Percentiles rank a stretch among this genome's conserved stretches.
Conservation (phyloP, 2,113 vertebrate species). For the Jaculus jaculus region DNA sequence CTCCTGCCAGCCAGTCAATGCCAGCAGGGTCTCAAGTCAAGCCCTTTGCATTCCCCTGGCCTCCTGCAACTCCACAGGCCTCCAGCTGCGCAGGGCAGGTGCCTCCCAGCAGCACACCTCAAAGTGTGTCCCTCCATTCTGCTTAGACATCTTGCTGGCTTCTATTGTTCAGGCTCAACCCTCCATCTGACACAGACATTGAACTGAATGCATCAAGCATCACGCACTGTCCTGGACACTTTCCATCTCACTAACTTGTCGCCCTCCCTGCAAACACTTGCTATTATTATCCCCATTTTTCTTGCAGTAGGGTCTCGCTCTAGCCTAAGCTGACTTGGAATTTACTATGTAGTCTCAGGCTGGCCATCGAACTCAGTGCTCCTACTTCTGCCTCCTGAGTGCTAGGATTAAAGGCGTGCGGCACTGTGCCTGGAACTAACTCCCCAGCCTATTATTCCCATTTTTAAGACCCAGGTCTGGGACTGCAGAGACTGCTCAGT, state of each 20-base stretch:
- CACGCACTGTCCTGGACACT: not conserved
- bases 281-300: not conserved
- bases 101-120: not conserved
- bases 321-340: too few relatives aligned
- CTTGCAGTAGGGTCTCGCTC: not conserved
- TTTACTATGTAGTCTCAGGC: too few relatives aligned
- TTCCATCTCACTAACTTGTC: not conserved
- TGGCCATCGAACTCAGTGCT: too few relatives aligned
- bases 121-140: not conserved
- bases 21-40: not conserved
- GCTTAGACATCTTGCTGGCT: not conserved
- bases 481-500: too few relatives aligned
- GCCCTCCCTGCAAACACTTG: rapidly evolving
- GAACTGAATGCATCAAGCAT: too few relatives aligned
- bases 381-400: too few relatives aligned
- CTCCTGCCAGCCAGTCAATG: not conserved
- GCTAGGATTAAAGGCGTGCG: too few relatives aligned
- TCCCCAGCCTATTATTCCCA: too few relatives aligned
- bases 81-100: not conserved
- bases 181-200: not conserved
- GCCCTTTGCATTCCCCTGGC: not conserved
- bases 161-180: not conserved
- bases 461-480: too few relatives aligned
- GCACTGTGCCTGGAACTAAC: too few relatives aligned
- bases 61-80: not conserved